phyloP scores from a whole-genome alignment of 2,888 invertebrate genomes.

The Netelia inedita region DNA sequence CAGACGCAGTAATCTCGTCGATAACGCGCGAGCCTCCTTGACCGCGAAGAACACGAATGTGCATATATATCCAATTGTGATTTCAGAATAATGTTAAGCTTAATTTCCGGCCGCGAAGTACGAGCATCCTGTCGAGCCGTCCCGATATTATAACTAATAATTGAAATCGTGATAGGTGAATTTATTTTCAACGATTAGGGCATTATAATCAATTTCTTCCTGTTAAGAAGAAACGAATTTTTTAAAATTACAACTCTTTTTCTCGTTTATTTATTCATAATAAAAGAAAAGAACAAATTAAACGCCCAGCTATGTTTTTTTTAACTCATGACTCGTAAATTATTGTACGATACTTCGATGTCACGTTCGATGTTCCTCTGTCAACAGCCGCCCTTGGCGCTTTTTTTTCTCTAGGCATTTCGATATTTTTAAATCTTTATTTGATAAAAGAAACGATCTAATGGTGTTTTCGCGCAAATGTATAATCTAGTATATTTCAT shows the following conservation, averaged over 20 bases:
- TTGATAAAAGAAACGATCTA: constrained; percentile 31
- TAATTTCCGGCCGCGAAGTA: constrained; percentile 52
- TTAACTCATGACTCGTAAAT: constrained; percentile 40
- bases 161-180: constrained; percentile 59
- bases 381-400: constrained; percentile 1
- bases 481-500: constrained; percentile 46
- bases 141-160: constrained; percentile 50
- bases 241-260: constrained; percentile 37
- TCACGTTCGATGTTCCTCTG: constrained; percentile 11
- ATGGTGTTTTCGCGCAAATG: constrained; percentile 36
- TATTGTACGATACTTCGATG: constrained; percentile 35
- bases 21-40: constrained; percentile 21
- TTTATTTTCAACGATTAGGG: constrained; percentile 59
- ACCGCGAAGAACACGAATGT: constrained; percentile 63
- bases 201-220: constrained; percentile 57
- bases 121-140: constrained; percentile 50
- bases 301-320: constrained; percentile 13
- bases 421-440: constrained; percentile 20
- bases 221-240: constrained; percentile 44
- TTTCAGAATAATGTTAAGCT: constrained; percentile 58
- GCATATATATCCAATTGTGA: constrained; percentile 65
- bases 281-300: constrained; percentile 16
- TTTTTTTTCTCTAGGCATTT: background rate
- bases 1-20: constrained; percentile 30
- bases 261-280: constrained; percentile 54